Conservation (phyloP, 2,113 vertebrate genomes). For the Tetraodon nigroviridis region DNA sequence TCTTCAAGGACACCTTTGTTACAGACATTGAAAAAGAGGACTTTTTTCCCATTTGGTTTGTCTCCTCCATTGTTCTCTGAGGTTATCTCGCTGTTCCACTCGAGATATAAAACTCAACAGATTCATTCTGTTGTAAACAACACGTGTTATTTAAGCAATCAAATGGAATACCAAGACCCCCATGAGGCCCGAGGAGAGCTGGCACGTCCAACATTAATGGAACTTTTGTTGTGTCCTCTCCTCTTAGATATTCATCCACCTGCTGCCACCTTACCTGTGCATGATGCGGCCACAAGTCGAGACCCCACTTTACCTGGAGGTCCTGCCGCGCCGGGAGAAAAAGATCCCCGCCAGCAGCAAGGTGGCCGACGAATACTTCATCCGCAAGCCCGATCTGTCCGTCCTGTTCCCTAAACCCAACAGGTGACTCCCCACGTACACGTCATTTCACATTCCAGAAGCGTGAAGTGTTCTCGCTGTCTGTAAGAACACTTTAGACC, state of each 20-base stretch:
- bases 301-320: conserved; percentile 62
- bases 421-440: conserved; percentile 61
- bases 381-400: conserved; percentile 80
- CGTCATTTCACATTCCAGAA: too few species aligned
- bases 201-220: background rate
- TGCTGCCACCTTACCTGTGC: conserved; percentile 79
- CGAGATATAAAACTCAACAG: conserved; percentile 21
- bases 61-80: conserved; percentile 40
- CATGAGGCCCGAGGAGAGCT: conserved; percentile 2
- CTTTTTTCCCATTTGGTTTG: conserved; percentile 19
- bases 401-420: conserved; percentile 81
- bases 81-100: conserved; percentile 37
- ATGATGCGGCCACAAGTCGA: conserved; percentile 83
- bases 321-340: conserved; percentile 57
- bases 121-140: conserved; percentile 31
- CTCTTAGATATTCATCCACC: conserved; percentile 84
- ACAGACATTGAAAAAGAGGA: conserved; percentile 26
- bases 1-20: conserved; percentile 22
- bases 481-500: too few species aligned
- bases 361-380: conserved; percentile 85
- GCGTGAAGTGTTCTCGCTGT: too few species aligned
- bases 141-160: conserved; percentile 21
- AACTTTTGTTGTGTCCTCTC: background rate
- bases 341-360: conserved; percentile 58
- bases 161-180: background rate